Conservation (phyloP, 2,113 vertebrate genomes). For the Daphoenositta chrysoptera region DNA sequence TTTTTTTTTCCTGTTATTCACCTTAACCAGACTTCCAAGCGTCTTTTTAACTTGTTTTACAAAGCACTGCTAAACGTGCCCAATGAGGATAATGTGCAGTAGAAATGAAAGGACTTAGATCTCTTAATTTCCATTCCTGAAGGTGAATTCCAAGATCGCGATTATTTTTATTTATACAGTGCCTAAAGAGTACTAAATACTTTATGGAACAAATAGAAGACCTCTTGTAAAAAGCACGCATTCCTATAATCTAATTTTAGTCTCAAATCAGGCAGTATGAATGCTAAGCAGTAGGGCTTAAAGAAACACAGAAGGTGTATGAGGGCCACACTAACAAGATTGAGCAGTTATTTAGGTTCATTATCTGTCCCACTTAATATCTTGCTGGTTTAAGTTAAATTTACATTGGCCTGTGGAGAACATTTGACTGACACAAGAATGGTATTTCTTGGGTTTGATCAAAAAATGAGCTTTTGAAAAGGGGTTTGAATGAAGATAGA, state of each 20-base stretch:
- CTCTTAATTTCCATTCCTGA: slow-evolving; percentile 47
- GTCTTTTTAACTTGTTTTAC: slow-evolving; percentile 16
- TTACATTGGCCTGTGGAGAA: background rate
- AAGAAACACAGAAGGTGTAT: background rate
- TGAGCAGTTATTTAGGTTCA: slow-evolving; percentile 42
- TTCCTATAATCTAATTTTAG: slow-evolving; percentile 59
- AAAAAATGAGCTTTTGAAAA: background rate
- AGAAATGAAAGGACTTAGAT: background rate
- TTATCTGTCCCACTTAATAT: slow-evolving; percentile 43
- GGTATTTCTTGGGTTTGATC: background rate
- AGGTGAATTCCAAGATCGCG: slow-evolving; percentile 52
- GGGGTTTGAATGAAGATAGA: background rate
- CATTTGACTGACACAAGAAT: background rate
- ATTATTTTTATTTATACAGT: slow-evolving; percentile 61
- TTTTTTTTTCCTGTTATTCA: background rate
- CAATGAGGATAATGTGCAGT: background rate
- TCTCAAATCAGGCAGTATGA: slow-evolving; percentile 30
- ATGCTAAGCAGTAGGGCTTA: slow-evolving; percentile 39
- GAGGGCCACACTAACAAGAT: slow-evolving; percentile 16
- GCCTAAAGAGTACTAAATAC: slow-evolving; percentile 57
- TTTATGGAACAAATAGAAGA: slow-evolving; percentile 61
- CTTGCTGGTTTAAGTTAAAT: background rate
- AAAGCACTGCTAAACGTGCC: slow-evolving; percentile 12
- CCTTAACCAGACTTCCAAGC: slow-evolving; percentile 29
- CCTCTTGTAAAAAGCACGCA: slow-evolving; percentile 53